These are phyloP conservation scores for Pterostichus niger DNA, from an alignment of 2,888 invertebrate species.

Conservation along the genomic window DNA sequence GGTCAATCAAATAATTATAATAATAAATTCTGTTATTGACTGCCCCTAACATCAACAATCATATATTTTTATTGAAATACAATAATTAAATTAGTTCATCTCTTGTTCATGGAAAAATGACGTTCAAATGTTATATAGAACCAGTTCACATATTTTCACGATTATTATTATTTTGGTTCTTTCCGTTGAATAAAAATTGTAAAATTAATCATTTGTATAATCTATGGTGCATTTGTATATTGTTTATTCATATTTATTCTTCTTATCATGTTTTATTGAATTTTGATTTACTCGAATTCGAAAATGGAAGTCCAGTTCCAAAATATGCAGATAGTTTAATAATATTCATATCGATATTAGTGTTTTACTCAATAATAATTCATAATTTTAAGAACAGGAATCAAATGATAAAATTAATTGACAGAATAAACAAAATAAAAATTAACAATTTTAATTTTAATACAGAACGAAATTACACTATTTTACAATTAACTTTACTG, in stretches of 20 bases:
- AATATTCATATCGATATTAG: background rate
- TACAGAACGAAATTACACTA: background rate
- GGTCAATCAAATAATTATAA: no score
- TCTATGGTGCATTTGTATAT: background rate
- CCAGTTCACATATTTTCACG: background rate
- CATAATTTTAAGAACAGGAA: constrained; percentile 11
- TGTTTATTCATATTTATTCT: background rate
- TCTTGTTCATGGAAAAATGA: background rate
- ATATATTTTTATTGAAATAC: no score
- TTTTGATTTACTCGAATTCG: constrained; percentile 2
- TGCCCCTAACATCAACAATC: no score
- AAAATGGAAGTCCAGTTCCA: constrained; percentile 4
- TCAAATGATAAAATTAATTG: constrained; percentile 3
- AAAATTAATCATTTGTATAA: background rate
- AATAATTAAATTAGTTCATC: no score
- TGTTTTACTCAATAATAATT: background rate
- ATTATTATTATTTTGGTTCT: constrained; percentile 3
- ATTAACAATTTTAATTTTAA: background rate
- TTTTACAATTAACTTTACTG: constrained; percentile 1
- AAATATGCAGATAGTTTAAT: constrained; percentile 9
- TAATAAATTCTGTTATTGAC: no score
- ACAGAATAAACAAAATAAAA: constrained; percentile 7
- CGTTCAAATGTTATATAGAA: background rate
- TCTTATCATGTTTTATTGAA: background rate
- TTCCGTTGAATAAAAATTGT: background rate